Evolutionary conservation across 2,113 vertebrate genomes (phyloP), one percentile per base, ranked within the genome.

Genomic region (Eira barbara): DNA sequence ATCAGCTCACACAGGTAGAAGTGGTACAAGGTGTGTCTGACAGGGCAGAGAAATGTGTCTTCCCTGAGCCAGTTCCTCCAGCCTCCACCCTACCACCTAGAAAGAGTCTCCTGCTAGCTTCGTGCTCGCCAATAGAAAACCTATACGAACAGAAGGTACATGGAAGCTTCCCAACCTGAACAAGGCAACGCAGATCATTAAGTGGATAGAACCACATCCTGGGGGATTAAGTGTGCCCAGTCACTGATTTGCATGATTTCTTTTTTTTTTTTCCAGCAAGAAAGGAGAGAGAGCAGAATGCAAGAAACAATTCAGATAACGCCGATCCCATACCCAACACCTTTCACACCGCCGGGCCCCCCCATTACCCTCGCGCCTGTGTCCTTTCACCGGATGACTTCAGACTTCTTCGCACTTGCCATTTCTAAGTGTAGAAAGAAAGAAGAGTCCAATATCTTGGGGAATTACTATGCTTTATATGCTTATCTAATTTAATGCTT

Each of bases 371-470:
- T 55, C 18, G 11, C 1, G 65, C 14, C 15, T 29, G 42, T 15
- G n/a, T 8, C n/a, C n/a, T n/a, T n/a, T 85, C 49, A 9, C 29
- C 27, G 39, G 17, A 13, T 87, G 61, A 29, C 71, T 81, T 45
- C 11, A n/a, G 96, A 36, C 21, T 69, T 21, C 36, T 83, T 42
- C 23, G 15, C 8, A 39, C 18, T 69, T 18, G 18, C n/a, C 55
- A 13, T 76, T 31, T 76, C 34, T 81, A 57, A 81, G 47, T 63
- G 65, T 29, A 57, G 78, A 83, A 63, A 91, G 69, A 76, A 79
- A 89, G 14, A 59, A 17, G 82, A 47, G 42, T 76, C 13, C 23
- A 34, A 63, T 13, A 25, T 69, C 79, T 1, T n/a, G 49, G 63
- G 57, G 85, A 83, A 39, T 20, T 83, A 59, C 59, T 31, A 6